Conservation (phyloP, 2,113 vertebrate genomes). For the Orycteropus afer region DNA sequence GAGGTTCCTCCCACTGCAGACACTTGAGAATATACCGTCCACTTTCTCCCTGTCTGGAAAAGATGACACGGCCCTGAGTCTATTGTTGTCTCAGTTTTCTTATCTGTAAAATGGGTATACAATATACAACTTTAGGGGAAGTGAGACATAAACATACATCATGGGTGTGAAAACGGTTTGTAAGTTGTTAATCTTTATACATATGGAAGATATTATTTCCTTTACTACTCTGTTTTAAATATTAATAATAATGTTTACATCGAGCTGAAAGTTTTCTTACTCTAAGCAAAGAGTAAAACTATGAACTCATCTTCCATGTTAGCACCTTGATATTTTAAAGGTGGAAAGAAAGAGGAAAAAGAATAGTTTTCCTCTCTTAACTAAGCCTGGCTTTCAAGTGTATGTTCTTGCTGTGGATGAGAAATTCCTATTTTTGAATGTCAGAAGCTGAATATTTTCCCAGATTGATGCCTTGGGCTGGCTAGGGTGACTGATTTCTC, state of each 20-base stretch:
- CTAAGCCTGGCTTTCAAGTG: neutral
- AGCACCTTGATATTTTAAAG: neutral
- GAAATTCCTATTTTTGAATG: neutral
- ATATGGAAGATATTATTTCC: neutral
- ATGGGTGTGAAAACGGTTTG: neutral
- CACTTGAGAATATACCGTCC: neutral
- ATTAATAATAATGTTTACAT: neutral
- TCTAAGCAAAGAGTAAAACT: neutral
- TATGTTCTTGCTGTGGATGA: slow-evolving; percentile 1
- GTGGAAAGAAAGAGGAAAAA: neutral
- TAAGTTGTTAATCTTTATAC: neutral
- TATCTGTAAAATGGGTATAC: neutral
- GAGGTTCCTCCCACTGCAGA: neutral
- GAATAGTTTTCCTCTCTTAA: neutral
- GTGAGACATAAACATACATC: neutral
- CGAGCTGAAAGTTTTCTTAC: neutral
- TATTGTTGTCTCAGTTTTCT: neutral
- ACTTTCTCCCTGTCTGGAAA: neutral
- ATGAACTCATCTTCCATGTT: neutral
- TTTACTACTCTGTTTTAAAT: neutral
- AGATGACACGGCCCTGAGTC: neutral
- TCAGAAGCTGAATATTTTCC: neutral
- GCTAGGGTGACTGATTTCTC: neutral
- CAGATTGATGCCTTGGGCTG: neutral
- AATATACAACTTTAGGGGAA: neutral